Evolutionary conservation across 2,113 vertebrate species (phyloP).

Genomic region (Dunckerocampus dactyliophorus): DNA sequence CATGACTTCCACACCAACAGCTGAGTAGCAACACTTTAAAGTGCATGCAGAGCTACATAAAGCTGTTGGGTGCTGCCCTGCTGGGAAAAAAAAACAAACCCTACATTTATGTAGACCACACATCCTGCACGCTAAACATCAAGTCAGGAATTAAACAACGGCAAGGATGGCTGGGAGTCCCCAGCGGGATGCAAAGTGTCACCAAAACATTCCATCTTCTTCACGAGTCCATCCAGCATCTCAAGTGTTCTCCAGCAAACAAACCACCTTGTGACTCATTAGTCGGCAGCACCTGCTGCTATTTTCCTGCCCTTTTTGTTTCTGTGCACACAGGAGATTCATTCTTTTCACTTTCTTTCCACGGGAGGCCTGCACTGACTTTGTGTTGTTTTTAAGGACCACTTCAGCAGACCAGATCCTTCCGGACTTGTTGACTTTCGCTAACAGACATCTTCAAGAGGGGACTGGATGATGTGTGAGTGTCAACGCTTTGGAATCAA

Average conservation of each 20-base stretch:
- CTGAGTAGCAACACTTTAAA: too few species aligned
- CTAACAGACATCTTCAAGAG: background rate
- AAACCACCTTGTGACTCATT: background rate
- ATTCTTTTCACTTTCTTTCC: background rate
- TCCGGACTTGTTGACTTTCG: background rate
- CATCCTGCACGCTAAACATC: too few species aligned
- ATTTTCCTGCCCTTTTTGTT: constrained; percentile 1
- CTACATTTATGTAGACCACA: too few species aligned
- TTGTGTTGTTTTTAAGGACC: background rate
- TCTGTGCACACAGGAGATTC: background rate
- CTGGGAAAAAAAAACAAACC: too few species aligned
- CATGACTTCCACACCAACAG: too few species aligned
- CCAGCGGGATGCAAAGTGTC: too few species aligned
- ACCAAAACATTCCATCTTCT: constrained; percentile 2
- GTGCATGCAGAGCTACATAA: too few species aligned
- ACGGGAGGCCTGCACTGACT: background rate
- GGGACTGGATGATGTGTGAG: background rate
- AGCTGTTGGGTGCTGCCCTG: too few species aligned
- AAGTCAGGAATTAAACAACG: too few species aligned
- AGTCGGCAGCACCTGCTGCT: constrained; percentile 2
- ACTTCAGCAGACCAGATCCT: background rate
- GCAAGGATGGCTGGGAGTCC: too few species aligned
- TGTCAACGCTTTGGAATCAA: too few species aligned
- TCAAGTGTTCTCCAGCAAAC: constrained; percentile 6
- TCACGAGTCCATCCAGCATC: too few species aligned